Percentiles rank a stretch among this genome's conserved stretches.
Evolutionary conservation across 2,888 invertebrate species (phyloP).

Genomic region (Notodonta dromedarius): DNA sequence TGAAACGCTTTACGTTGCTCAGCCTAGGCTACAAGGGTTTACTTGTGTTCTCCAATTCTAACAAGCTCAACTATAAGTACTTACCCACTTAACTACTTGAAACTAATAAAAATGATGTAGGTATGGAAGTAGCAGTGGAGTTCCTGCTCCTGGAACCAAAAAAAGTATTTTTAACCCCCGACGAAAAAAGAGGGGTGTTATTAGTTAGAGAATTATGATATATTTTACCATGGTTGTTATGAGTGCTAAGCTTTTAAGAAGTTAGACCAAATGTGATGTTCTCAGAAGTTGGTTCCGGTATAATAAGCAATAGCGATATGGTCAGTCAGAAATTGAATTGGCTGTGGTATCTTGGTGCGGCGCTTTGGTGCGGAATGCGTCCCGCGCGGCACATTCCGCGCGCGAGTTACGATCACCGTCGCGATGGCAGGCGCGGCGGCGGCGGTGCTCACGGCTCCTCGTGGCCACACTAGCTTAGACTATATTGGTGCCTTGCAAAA

Average conservation of each 20-base stretch:
- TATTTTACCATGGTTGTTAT: too few species aligned
- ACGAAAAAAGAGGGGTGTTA: too few species aligned
- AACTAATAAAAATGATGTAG: too few species aligned
- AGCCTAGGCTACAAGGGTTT: neutral
- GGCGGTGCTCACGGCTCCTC: constrained; percentile 15
- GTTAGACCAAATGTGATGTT: neutral
- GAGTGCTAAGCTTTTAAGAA: too few species aligned
- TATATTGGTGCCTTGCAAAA: too few species aligned
- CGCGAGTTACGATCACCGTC: constrained; percentile 60
- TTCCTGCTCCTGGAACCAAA: too few species aligned
- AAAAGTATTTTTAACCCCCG: too few species aligned
- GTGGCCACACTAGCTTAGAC: constrained; percentile 7
- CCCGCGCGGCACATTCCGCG: constrained; percentile 70
- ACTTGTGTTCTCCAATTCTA: too few species aligned
- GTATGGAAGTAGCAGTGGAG: too few species aligned
- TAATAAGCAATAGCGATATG: constrained; percentile 62
- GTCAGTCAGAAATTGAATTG: constrained; percentile 81
- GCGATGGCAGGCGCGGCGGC: constrained; percentile 8
- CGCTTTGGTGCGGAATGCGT: constrained; percentile 78
- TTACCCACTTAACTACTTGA: too few species aligned
- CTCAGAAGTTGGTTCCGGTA: constrained; percentile 14
- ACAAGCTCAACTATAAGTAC: too few species aligned
- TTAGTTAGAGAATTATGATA: too few species aligned
- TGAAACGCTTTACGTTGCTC: constrained; percentile 11
- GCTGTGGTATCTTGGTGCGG: constrained; percentile 58